phyloP scores from a whole-genome alignment of 2,888 invertebrate species.

The Drosophila eohydei region DNA sequence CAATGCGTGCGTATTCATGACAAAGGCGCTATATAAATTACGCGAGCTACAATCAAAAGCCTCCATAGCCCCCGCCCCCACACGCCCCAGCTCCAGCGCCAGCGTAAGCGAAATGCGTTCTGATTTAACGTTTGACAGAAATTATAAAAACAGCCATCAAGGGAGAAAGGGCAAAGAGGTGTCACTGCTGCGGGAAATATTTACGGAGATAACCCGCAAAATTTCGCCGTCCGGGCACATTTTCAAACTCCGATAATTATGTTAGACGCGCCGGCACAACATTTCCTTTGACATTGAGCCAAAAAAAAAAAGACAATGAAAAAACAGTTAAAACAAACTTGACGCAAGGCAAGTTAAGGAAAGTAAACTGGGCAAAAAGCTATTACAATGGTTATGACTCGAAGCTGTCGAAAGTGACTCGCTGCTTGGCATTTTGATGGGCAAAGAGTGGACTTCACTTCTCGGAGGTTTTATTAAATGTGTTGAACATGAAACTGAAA shows the following conservation, averaged over 20 bases:
- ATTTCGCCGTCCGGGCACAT: constrained; percentile 71
- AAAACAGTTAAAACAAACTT: constrained; percentile 7
- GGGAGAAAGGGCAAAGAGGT: constrained; percentile 27
- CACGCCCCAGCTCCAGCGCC: background rate
- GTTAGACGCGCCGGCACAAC: constrained; percentile 28
- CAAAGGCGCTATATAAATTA: constrained; percentile 55
- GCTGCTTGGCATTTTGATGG: background rate
- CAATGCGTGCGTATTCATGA: constrained; percentile 42
- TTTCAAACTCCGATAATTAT: constrained; percentile 60
- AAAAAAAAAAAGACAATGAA: background rate
- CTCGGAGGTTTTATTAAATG: background rate
- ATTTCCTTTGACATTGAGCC: constrained; percentile 39
- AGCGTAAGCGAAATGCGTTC: background rate
- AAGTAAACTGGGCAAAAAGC: constrained; percentile 4
- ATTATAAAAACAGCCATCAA: constrained; percentile 51
- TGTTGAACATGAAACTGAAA: background rate
- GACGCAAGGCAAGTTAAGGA: background rate
- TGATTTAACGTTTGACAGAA: constrained; percentile 52
- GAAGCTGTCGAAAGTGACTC: background rate
- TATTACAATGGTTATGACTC: background rate
- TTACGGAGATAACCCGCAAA: constrained; percentile 70
- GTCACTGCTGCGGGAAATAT: constrained; percentile 38
- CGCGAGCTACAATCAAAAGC: constrained; percentile 46
- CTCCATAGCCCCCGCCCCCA: constrained; percentile 1
- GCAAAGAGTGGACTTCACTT: background rate